Base-by-base conservation (phyloP, 2,888 invertebrate species). In the Monopis laevigella region DNA sequence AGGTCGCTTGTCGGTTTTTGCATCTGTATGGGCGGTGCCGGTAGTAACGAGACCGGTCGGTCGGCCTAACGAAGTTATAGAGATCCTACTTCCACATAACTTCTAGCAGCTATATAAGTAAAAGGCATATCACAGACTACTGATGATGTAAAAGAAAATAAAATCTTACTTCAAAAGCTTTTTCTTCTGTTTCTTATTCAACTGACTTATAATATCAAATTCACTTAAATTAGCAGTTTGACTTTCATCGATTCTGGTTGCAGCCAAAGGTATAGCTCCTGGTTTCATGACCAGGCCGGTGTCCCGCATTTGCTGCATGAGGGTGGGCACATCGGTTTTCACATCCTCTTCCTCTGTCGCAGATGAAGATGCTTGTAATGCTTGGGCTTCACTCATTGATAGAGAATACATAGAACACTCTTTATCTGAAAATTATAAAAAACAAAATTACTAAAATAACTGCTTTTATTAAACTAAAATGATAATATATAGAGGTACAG, bases 371-470 rank as follows among this genome's bases (percentile, higher is more conserved):
- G 89, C 86, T 60, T 89, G 89, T 11, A 88, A 62, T 29, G 90
- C 89, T 48, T 90, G 84, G 2, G 92, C 91, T 50, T 90, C 90
- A 59, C 90, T 90, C 88, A 89, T 92, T 21, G 88, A 91, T 55
- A 87, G 84, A 61, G 88, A 89, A 68, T 88, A 99, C 83, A 99
- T 86, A 3, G 96, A 93, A 70, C 99, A 99, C 74, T 99, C 98
- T 56, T 94, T 92, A 64, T 97, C 97, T 82, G 74, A 51, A 65
- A 68, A 24, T 7, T 24, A 7, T 24, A 24, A 24, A 24, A 24
- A 7, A 24, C 6, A 24, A 24, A n/a, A n/a, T n/a, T n/a, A n/a
- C n/a, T n/a, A n/a, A n/a, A n/a, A n/a, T n/a, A n/a, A n/a, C n/a
- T n/a, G n/a, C n/a, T n/a, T n/a, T n/a, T n/a, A n/a, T n/a, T n/a